Evolutionary conservation across 2,888 invertebrate species (phyloP).

Genomic region (Elmis aenea): DNA sequence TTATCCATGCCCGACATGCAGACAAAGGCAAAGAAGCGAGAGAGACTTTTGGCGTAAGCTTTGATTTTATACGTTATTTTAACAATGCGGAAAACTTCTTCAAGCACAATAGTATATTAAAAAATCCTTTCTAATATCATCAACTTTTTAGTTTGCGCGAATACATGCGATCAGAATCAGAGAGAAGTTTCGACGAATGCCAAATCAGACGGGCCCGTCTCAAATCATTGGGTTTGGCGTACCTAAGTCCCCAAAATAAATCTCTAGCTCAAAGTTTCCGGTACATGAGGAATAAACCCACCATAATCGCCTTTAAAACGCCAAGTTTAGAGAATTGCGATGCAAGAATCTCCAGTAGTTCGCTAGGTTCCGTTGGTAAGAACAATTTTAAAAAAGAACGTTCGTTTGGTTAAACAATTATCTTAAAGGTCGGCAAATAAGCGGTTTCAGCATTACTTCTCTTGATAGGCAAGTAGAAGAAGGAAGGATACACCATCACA

Average conservation of each 20-base stretch:
- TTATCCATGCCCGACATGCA: conserved; percentile 81
- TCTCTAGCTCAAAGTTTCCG: conserved; percentile 80
- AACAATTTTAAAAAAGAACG: too few relatives aligned
- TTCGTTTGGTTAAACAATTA: conserved; percentile 2
- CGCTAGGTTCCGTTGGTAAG: conserved; percentile 55
- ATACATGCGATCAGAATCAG: conserved; percentile 74
- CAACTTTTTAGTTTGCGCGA: conserved; percentile 56
- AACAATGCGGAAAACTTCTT: neutral
- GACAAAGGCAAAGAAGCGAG: conserved; percentile 65
- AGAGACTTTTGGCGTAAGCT: conserved; percentile 67
- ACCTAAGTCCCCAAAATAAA: conserved; percentile 71
- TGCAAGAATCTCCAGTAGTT: conserved; percentile 51
- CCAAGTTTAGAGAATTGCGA: conserved; percentile 72
- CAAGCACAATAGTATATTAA: conserved; percentile 2
- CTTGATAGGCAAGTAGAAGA: conserved; percentile 56
- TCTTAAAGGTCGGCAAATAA: conserved; percentile 37
- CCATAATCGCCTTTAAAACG: conserved; percentile 82
- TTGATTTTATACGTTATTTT: too few relatives aligned
- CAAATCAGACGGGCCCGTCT: conserved; percentile 60
- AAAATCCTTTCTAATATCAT: neutral
- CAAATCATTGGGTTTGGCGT: conserved; percentile 62
- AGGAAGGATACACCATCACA: conserved; percentile 48
- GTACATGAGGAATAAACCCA: conserved; percentile 86
- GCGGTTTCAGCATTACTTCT: conserved; percentile 41
- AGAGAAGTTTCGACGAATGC: conserved; percentile 66